Base-by-base conservation (phyloP, 2,113 vertebrate genomes). In the Ageneiosus marmoratus region DNA sequence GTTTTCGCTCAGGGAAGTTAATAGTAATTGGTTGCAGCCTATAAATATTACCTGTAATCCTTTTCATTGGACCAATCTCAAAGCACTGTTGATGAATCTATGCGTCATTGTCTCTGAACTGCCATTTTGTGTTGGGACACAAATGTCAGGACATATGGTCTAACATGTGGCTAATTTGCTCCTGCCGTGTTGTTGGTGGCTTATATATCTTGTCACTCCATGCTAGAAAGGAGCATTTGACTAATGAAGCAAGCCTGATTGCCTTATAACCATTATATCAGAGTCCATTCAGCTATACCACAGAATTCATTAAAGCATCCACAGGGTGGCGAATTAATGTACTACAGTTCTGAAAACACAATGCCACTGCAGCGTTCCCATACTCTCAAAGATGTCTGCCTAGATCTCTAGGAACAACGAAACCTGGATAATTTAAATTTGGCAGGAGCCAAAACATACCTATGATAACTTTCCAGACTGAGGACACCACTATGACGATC, bases 1-100 rank as follows among this genome's bases (percentile, higher is more conserved):
- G 73, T 77, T 67, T 89, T 82, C 41, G 53, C 92, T 93, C 92
- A 92, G 93, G 93, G 91, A 91, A 3, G 86, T 86, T 75, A 85
- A 27, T 27, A 55, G 41, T 11, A 29, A 46, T 63, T 75, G 46
- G 41, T 41, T 50, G 70, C 12, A 15, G 34, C 37, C n/a, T 75
- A 51, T 22, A 20, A 75, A 73, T 16, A 48, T 27, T 48, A 73
- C 69, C 13, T 48, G 44, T 27, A 41, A 69, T 24, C 34, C 20
- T 69, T 79, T 79, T n/a, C 27, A 9, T 79, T 67, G 50, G 74
- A 63, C 72, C 81, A 37, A 22, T 37, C 16, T 63, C 22, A 37
- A n/a, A 27, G 69, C 46, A 69, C 74, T 69, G 46, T 60, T 73
- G 55, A 81, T 72, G 37, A 72, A 72, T 46, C 79, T 63, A 27